Base-by-base conservation (phyloP, 2,797 vertebrate genomes). In the Catostomus latipinnis region DNA sequence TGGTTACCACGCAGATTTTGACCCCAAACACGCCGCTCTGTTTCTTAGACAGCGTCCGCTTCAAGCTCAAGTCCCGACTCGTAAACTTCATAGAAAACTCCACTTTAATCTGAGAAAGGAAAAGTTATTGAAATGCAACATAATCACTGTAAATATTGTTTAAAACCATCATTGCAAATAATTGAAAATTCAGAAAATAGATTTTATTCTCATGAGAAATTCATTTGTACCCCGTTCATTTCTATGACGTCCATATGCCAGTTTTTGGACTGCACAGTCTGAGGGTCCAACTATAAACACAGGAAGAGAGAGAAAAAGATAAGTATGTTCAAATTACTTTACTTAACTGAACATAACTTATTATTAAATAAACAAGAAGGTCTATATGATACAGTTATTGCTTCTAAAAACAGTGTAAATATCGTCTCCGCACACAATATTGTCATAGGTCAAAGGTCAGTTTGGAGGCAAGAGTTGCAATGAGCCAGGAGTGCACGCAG, bases 51-150 rank as follows among this genome's bases (percentile, higher is more conserved):
- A 96, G 97, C 0, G 97, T 99, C 87, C 98, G 95, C 94, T 99
- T 99, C 84, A 99, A 90, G 87, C 98, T 99, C 93, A 99, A 93
- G 84, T 99, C 97, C 78, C 97, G 95, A 91, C 96, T 99, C 0
- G 97, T 98, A 88, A 99, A 99, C 90, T 99, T 99, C 96, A 99
- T 98, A 83, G 98, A 99, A 91, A 99, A 98, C 86, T 99, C 97
- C 88, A 99, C 98, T 90, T 99, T 97, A 90, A 99, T 98, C 98
- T 99, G 88, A 72, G 13, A 56, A 49, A 34, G 18, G 6, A 57
- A 77, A 48, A 2, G 50, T 50, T 16, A 73, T 60, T 61, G 6
- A 65, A 22, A 49, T 48, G 58, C 49, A 14, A 60, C 14, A 62
- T 43, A 79, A 4, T 2, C 18, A 79, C 78, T 78, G 34, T 70